Evolutionary conservation across 2,797 vertebrate species (phyloP).

Genomic region (Clarias laeviceps): DNA sequence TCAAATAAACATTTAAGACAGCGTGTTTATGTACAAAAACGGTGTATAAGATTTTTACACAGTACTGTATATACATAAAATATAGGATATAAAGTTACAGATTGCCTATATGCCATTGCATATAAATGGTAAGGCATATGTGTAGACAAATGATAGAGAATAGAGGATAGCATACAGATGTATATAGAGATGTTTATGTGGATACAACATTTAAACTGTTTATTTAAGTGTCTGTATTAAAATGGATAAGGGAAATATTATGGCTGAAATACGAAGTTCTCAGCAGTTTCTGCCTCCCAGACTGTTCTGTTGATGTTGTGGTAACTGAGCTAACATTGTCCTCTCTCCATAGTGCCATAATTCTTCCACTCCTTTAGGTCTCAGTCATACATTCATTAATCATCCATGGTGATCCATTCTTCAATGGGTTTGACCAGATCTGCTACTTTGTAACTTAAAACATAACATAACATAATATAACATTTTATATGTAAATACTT

Average conservation of each 20-base stretch:
- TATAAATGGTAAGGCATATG: background rate
- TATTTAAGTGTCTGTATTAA: background rate
- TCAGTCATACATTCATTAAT: background rate
- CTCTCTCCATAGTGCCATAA: background rate
- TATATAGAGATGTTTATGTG: background rate
- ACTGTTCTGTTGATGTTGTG: background rate
- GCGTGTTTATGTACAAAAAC: too few relatives aligned
- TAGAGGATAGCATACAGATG: background rate
- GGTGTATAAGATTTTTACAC: background rate
- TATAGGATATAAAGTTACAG: background rate
- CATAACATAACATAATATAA: background rate
- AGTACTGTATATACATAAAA: background rate
- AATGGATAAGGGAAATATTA: background rate
- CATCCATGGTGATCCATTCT: background rate
- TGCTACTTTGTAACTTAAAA: background rate
- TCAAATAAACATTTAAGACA: background rate
- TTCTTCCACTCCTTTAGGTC: background rate
- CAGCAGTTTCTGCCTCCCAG: background rate
- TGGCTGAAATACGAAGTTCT: background rate
- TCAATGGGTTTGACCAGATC: background rate
- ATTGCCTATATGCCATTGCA: background rate
- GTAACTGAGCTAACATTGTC: background rate
- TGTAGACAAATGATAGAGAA: background rate
- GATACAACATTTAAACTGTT: background rate
- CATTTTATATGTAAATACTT: background rate